Evolutionary conservation across 2,888 invertebrate species (phyloP), one percentile per base, ranked within the genome.

Genomic region (Biston betularia): DNA sequence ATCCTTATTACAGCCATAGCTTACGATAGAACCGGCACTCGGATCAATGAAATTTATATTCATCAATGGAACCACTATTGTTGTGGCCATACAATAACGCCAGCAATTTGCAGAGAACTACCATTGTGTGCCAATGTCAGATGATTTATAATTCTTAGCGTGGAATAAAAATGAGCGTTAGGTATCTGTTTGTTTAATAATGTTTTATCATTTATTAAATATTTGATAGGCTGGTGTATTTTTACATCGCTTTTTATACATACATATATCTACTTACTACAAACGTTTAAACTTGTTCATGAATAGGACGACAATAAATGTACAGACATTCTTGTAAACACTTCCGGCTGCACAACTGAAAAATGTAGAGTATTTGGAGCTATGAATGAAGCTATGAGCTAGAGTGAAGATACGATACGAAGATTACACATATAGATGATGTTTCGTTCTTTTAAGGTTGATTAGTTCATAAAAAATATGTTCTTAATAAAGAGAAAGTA

Each of bases 21-120:
- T 57, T 61, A 55, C 58, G 69, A 58, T 58, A 42, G 24, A 76
- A 76, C 76, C 78, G 80, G 77, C 79, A 76, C 78, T 79, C 78
- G 83, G 79, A 86, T 89, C 88, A 90, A 88, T 91, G 88, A 86
- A 87, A 84, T 83, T 83, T 83, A 81, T 81, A 85, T 84, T 86
- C 83, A 85, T 89, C 86, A 89, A 89, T 90, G 88, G 81, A 86
- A 82, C 76, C 73, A 80, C 80, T 79, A 80, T 83, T 85, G 80
- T 83, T 82, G 75, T 78, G 70, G 69, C 68, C 74, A 71, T 79
- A 80, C 78, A 79, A 81, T 80, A 77, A 78, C 71, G 72, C 69
- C 77, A 73, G 75, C 76, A 78, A 83, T 80, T 80, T 78, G 77
- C 77, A 73, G 76, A 75, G 75, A 77, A 73, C 58, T 57, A 71